Conservation (phyloP, 1,140 invertebrate species). For the Bombus turneri region DNA sequence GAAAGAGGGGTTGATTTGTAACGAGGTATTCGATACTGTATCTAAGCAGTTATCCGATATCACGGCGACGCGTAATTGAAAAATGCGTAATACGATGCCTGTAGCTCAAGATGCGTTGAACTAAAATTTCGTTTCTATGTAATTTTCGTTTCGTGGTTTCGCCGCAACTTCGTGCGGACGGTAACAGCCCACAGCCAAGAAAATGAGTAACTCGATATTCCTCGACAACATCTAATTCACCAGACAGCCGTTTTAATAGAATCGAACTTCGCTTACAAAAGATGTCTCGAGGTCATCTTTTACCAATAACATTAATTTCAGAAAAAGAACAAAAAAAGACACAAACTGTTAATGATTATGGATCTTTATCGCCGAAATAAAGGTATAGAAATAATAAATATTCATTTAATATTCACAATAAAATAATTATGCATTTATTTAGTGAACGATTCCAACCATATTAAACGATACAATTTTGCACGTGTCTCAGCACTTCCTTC, state of each 20-base stretch:
- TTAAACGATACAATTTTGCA: too few relatives aligned
- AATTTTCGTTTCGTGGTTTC: slow-evolving; percentile 10
- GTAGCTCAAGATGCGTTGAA: background rate
- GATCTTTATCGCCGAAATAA: too few relatives aligned
- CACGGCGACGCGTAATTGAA: slow-evolving; percentile 25
- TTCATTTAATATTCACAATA: too few relatives aligned
- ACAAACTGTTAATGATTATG: too few relatives aligned
- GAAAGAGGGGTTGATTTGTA: background rate
- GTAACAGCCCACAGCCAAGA: slow-evolving; percentile 4
- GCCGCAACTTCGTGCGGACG: background rate
- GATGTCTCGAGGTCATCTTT: background rate
- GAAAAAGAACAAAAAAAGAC: too few relatives aligned
- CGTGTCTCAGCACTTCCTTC: too few relatives aligned
- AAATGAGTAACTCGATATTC: slow-evolving; percentile 45
- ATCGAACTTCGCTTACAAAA: slow-evolving; percentile 17
- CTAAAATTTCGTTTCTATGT: slow-evolving; percentile 22
- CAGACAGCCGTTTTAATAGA: background rate
- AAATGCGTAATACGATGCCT: slow-evolving; percentile 33
- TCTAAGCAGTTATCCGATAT: background rate
- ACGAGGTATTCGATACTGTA: slow-evolving; percentile 24
- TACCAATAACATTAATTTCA: background rate
- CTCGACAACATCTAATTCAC: background rate
- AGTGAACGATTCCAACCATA: too few relatives aligned
- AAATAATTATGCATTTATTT: too few relatives aligned
- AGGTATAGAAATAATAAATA: too few relatives aligned